Evolutionary conservation across 2,797 vertebrate genomes (phyloP).

Genomic region (Takifugu rubripes): DNA sequence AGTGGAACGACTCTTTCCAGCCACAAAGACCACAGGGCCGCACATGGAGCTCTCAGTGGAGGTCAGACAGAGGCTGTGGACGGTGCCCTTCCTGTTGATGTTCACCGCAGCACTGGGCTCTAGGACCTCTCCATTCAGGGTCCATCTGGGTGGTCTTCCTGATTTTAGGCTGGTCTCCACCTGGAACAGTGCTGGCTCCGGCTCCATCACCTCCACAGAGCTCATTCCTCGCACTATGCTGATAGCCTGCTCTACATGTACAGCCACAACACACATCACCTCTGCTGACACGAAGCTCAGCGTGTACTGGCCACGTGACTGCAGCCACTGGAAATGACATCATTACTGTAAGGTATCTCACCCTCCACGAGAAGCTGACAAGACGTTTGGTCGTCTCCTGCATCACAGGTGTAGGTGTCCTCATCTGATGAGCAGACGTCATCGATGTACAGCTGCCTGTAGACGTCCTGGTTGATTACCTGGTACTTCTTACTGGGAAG

Average conservation of each 20-base stretch:
- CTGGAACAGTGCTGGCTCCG: slow-evolving; percentile 84
- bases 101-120: slow-evolving; percentile 69
- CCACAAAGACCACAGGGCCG: slow-evolving; percentile 84
- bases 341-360: slow-evolving; percentile 52
- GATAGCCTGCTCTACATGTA: slow-evolving; percentile 88
- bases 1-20: slow-evolving; percentile 89
- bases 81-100: slow-evolving; percentile 82
- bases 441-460: slow-evolving; percentile 88
- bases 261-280: slow-evolving; percentile 41
- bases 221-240: slow-evolving; percentile 82
- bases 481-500: slow-evolving; percentile 79
- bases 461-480: slow-evolving; percentile 84
- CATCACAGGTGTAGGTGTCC: slow-evolving; percentile 90
- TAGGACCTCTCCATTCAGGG: slow-evolving; percentile 78
- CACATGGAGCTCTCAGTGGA: slow-evolving; percentile 88
- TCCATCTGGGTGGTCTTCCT: slow-evolving; percentile 88
- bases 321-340: no score
- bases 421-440: slow-evolving; percentile 87
- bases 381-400: slow-evolving; percentile 85
- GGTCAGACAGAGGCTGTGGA: slow-evolving; percentile 82
- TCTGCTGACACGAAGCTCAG: slow-evolving; percentile 8
- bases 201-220: slow-evolving; percentile 87
- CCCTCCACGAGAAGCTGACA: slow-evolving; percentile 95
- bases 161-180: slow-evolving; percentile 88
- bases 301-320: background rate